Base-by-base conservation (phyloP, 2,888 invertebrate species). In the Himalopsyche kuldschensis region DNA sequence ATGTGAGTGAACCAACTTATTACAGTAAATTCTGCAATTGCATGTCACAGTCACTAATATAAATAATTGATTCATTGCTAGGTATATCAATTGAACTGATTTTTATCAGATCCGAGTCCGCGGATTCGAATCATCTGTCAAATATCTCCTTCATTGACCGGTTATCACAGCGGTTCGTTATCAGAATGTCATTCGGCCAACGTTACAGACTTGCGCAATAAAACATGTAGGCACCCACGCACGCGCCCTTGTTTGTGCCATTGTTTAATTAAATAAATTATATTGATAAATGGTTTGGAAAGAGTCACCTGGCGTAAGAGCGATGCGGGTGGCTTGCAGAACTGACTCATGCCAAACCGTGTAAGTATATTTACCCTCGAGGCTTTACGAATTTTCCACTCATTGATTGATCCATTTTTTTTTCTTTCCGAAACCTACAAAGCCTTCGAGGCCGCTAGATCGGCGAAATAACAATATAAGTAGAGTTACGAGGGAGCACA, bases 241-340 rank as follows among this genome's bases (percentile, higher is more conserved):
- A 75, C 69, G 11, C 20, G 69, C 69, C 69, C 69, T 69, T 69
- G 69, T 69, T 69, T 79, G 63, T 79, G 79, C 75, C 55, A 75
- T 35, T 79, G 75, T 47, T 82, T 82, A 82, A 82, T 82, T 82
- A 82, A 79, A 82, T 82, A 79, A 82, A 82, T 82, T 82, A 82
- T 79, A 31, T 47, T 77, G 78, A 82, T 78, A 78, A 78, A 81
- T 80, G 69, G 69, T 27, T 69, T n/a, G 24, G 69, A 27, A 69
- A 69, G 27, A 69, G 69, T 69, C 69, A 69, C 27, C 69, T 69
- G 69, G 69, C 69, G 69, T 69, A 69, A 69, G 69, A 69, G 27
- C 69, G 69, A 69, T 69, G 69, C 69, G 69, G 69, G 69, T 69
- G 69, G 69, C 69, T 69, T 69, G 6, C 6, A 30, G 20, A 27